phyloP scores from a whole-genome alignment of 2,888 invertebrate genomes.

The Lymantria dispar region DNA sequence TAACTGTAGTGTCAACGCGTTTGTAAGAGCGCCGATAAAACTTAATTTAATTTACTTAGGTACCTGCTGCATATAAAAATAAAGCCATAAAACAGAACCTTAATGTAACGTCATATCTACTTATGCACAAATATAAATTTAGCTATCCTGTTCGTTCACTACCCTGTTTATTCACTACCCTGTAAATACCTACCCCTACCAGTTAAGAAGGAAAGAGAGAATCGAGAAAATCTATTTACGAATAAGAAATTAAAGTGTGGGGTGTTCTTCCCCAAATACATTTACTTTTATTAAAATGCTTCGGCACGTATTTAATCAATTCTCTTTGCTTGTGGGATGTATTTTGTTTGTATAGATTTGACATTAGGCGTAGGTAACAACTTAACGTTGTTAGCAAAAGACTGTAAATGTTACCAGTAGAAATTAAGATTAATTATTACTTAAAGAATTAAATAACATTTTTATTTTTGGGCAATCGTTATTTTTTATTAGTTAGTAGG shows the following conservation, averaged over 20 bases:
- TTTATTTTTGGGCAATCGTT: too few species aligned
- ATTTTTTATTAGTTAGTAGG: too few species aligned
- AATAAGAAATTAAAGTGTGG: slow-evolving; percentile 15
- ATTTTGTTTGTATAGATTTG: too few species aligned
- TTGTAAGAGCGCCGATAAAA: slow-evolving; percentile 2
- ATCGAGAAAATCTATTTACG: slow-evolving; percentile 20
- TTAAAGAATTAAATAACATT: too few species aligned
- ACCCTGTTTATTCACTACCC: too few species aligned
- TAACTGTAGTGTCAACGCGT: not conserved
- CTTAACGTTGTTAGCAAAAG: too few species aligned
- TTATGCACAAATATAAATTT: too few species aligned
- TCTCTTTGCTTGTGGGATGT: slow-evolving; percentile 2
- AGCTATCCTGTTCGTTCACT: too few species aligned
- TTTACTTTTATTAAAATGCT: slow-evolving; percentile 45
- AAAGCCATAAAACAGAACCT: slow-evolving; percentile 18
- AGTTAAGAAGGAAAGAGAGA: slow-evolving; percentile 7
- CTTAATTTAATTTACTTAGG: slow-evolving; percentile 13
- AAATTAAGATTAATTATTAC: too few species aligned
- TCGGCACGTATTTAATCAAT: slow-evolving; percentile 48
- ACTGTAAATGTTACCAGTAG: too few species aligned
- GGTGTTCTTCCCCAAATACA: slow-evolving; percentile 25
- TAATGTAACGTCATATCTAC: not conserved
- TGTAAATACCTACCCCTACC: not conserved
- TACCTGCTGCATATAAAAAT: slow-evolving; percentile 16
- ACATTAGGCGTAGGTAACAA: too few species aligned